Evolutionary conservation across 2,113 vertebrate species (phyloP), one percentile per base, ranked within the genome.

Genomic region (Aphyosemion australe): DNA sequence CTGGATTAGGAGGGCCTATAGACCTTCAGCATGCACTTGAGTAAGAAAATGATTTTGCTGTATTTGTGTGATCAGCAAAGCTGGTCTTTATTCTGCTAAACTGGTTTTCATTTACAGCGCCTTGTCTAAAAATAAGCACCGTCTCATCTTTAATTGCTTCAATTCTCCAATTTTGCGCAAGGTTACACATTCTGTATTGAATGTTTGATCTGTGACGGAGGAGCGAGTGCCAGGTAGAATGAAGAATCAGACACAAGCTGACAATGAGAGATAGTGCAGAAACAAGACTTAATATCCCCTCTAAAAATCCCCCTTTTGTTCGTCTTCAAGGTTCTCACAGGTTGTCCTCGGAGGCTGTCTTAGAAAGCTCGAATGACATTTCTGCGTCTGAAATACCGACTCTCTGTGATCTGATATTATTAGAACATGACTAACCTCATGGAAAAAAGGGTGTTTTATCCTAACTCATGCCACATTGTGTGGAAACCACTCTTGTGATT

Each of bases 161-260:
- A 15, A 51, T 69, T 65, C 56, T 52, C 3, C 1, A 52, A 49
- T 74, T 78, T 74, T 69, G 37, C 63, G 32, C 21, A 57, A 69
- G 74, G 76, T 69, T 76, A 20, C 72, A 57, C 13, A 51, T 66
- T 66, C 21, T 52, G 64, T 10, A 47, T 32, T 45, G 31, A 39
- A 49, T 4, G 46, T 84, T 87, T 84, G 72, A 82, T 78, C 58
- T 32, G 56, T 32, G 42, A 37, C 54, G n/a, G 16, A 42, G 74
- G 18, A 39, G 43, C 58, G 39, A 63, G 53, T 10, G 57, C 31
- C 5, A 4, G 37, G 51, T 46, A 46, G 57, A 72, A 74, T 73
- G 46, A 72, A 72, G 63, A 69, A 72, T 85, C 62, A 79, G 72
- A 79, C 70, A 60, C 76, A 18, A 67, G 67, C 78, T 32, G 79